Conservation (phyloP, 2,797 vertebrate genomes). For the Lagocephalus sceleratus region DNA sequence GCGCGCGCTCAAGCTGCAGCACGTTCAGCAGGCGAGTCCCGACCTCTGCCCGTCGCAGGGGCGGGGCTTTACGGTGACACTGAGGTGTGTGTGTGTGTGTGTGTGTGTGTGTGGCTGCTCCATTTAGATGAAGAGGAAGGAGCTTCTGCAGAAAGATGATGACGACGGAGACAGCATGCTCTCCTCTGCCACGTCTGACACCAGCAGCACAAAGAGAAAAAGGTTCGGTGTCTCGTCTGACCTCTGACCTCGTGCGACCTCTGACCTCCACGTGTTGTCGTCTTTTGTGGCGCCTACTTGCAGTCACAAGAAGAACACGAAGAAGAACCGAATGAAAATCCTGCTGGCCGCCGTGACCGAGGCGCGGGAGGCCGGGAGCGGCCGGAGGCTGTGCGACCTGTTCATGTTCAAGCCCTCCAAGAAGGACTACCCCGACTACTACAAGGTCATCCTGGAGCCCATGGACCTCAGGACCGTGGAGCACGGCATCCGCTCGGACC, state of each 20-base stretch:
- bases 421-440: constrained; percentile 99
- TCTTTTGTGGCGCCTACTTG: constrained; percentile 5
- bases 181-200: constrained; percentile 92
- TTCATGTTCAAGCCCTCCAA: constrained; percentile 99
- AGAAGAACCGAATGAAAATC: constrained; percentile 93
- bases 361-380: constrained; percentile 84
- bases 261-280: background rate
- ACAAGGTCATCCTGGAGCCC: constrained; percentile 97
- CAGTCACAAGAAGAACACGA: constrained; percentile 93
- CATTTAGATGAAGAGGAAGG: constrained; percentile 91
- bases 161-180: constrained; percentile 98
- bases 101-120: background rate
- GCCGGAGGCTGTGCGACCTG: constrained; percentile 90
- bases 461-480: constrained; percentile 97
- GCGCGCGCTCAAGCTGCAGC: constrained; percentile 92
- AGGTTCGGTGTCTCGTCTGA: constrained; percentile 71
- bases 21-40: constrained; percentile 89
- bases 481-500: constrained; percentile 93
- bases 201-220: constrained; percentile 93
- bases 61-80: background rate
- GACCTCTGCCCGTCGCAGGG: background rate
- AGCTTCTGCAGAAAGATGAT: constrained; percentile 90
- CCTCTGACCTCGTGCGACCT: background rate
- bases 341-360: constrained; percentile 88
- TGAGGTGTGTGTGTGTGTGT: background rate